Evolutionary conservation across 1,140 invertebrate species (phyloP).

Genomic region (Hetaerina americana): DNA sequence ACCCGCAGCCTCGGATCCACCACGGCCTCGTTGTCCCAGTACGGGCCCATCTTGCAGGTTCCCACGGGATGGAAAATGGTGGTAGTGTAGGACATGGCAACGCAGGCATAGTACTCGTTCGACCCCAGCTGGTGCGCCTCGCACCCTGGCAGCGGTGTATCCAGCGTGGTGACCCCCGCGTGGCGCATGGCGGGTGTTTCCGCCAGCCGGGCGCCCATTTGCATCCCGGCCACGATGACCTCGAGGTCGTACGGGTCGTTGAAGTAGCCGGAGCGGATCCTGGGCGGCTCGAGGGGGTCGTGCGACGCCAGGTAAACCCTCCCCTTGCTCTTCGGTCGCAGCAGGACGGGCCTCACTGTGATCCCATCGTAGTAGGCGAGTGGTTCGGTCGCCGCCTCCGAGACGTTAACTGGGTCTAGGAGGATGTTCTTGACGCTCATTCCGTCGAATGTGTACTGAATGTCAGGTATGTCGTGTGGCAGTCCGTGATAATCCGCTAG

Average conservation of each 20-base stretch:
- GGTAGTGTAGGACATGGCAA: slow-evolving; percentile 17
- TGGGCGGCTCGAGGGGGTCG: slow-evolving; percentile 47
- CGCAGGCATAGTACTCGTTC: slow-evolving; percentile 31
- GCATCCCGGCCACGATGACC: slow-evolving; percentile 20
- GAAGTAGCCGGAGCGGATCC: slow-evolving; percentile 49
- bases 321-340: slow-evolving; percentile 40
- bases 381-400: background rate
- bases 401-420: background rate
- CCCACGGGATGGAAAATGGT: slow-evolving; percentile 20
- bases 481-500: background rate
- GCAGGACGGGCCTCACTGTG: slow-evolving; percentile 27
- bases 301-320: slow-evolving; percentile 26
- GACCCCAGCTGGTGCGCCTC: slow-evolving; percentile 17
- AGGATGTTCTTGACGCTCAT: background rate
- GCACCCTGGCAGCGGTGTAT: background rate
- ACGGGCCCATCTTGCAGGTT: slow-evolving; percentile 17
- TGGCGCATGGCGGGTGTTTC: slow-evolving; percentile 1
- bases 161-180: background rate
- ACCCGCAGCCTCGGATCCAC: slow-evolving; percentile 10
- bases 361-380: slow-evolving; percentile 23
- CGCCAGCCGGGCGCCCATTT: background rate
- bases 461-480: background rate
- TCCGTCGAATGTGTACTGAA: background rate
- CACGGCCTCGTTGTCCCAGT: slow-evolving; percentile 7
- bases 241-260: slow-evolving; percentile 32